phyloP scores from a whole-genome alignment of 2,888 invertebrate genomes.

The Amblyjoppa fuscipennis region DNA sequence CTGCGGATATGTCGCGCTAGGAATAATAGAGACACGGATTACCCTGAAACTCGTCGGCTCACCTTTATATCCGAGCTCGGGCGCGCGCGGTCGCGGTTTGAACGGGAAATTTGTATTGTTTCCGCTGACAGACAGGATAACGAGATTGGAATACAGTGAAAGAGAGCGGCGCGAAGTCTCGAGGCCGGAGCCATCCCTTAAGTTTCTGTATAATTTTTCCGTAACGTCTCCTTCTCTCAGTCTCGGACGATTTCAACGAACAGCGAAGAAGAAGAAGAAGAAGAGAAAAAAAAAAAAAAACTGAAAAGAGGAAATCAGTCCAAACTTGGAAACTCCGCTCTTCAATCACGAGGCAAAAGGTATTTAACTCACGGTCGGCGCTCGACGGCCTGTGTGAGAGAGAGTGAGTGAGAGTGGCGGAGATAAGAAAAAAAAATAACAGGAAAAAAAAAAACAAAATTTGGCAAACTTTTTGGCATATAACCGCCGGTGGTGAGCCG shows the following conservation, averaged over 20 bases:
- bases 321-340: conserved; percentile 60
- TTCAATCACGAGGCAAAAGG: conserved; percentile 65
- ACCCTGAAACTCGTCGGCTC: conserved; percentile 10
- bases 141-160: conserved; percentile 58
- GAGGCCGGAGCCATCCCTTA: conserved; percentile 27
- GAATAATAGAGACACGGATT: conserved; percentile 15
- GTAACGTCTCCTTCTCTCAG: conserved; percentile 13
- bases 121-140: conserved; percentile 61
- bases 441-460: conserved; percentile 62
- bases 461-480: conserved; percentile 68
- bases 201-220: conserved; percentile 36
- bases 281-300: too few species aligned
- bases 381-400: conserved; percentile 34
- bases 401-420: conserved; percentile 1
- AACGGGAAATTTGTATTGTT: conserved; percentile 54
- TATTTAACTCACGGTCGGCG: conserved; percentile 61
- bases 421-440: conserved; percentile 28
- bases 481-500: conserved; percentile 54
- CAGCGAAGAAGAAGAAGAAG: neutral
- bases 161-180: conserved; percentile 8
- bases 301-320: conserved; percentile 51
- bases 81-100: neutral
- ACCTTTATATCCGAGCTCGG: neutral
- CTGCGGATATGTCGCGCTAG: neutral
- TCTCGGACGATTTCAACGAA: conserved; percentile 25